Percentiles rank a stretch among this genome's conserved stretches.
Evolutionary conservation across 2,113 vertebrate genomes (phyloP).

Genomic region (Triplophysa rosa): DNA sequence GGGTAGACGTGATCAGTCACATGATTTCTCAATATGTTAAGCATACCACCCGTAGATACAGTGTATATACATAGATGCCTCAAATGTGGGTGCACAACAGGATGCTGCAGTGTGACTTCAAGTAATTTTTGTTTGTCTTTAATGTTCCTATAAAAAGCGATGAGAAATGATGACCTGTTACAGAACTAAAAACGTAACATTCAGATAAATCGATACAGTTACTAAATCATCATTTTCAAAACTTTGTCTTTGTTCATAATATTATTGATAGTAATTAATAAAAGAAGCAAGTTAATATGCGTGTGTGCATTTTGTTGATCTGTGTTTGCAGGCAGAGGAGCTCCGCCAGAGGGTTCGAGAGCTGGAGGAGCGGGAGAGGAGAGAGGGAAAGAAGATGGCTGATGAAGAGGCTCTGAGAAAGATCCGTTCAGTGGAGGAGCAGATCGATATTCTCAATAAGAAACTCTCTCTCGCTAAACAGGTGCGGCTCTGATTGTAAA

Average conservation of each 20-base stretch:
- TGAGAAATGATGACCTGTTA: too few species aligned
- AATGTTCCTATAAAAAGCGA: too few species aligned
- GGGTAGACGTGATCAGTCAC: conserved; percentile 5
- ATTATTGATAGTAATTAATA: neutral
- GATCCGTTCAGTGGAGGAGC: conserved; percentile 92
- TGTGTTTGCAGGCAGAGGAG: conserved; percentile 83
- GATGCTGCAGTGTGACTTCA: too few species aligned
- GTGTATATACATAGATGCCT: too few species aligned
- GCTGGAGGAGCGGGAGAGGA: conserved; percentile 91
- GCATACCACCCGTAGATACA: too few species aligned
- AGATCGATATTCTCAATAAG: conserved; percentile 95
- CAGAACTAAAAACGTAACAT: too few species aligned
- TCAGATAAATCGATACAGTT: too few species aligned
- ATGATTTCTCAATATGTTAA: neutral
- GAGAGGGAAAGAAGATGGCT: conserved; percentile 96
- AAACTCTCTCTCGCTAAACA: conserved; percentile 95
- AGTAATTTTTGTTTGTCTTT: too few species aligned
- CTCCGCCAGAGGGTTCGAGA: conserved; percentile 89
- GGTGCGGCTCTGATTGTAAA: conserved; percentile 65
- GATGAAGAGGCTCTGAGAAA: conserved; percentile 93
- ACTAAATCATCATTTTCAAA: too few species aligned
- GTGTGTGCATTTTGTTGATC: neutral
- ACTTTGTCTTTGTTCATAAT: too few species aligned
- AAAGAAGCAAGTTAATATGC: neutral
- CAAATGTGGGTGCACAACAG: too few species aligned